Base-by-base conservation (phyloP, 1,140 invertebrate species). In the Dreissena rostriformis region DNA sequence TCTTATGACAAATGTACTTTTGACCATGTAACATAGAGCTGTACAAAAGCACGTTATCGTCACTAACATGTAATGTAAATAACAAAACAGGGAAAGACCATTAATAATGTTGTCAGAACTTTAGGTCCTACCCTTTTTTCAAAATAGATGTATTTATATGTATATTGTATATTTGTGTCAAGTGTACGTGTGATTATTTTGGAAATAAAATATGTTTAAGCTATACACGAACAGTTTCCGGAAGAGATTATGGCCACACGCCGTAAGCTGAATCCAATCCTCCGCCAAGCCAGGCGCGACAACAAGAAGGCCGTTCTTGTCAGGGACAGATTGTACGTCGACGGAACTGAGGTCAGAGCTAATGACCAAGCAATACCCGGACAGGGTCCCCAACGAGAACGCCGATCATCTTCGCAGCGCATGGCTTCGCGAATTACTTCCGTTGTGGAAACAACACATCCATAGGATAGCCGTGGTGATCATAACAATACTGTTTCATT, bases 381-480 rank as follows among this genome's bases (percentile, higher is more conserved):
- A 57, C 12, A 12, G 53, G 53, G 53, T 19, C 53, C 53, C 53
- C 53, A 57, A 57, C 53, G 19, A 12, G 53, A 19, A 14, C 12
- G 19, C 19, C 12, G 53, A 19, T 19, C 53, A 19, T 57, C 53
- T 19, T 19, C 53, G 19, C 53, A 57, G 66, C 66, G 66, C 66
- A 11, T 24, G 19, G 19, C 11, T 14, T 12, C 12, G 11, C 26
- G 12, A 67, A 67, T 11, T 11, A 67, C 53, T 57, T 57, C 53
- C 53, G 53, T 12, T 19, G 12, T n/a, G n/a, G n/a, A n/a, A n/a
- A n/a, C 53, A 14, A 57, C 53, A 19, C 53, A 12, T 14, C 11
- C 24, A 14, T 67, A 67, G 66, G 66, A 67, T 67, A n/a, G 66
- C 66, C 66, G 26, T 14, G 66, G 66, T 67, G 66, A 67, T 24